A percentile compares a stretch with the other conserved stretches of the same genome.
Evolutionary conservation across 2,113 vertebrate species (phyloP).

Genomic region (Polypterus bichir): DNA sequence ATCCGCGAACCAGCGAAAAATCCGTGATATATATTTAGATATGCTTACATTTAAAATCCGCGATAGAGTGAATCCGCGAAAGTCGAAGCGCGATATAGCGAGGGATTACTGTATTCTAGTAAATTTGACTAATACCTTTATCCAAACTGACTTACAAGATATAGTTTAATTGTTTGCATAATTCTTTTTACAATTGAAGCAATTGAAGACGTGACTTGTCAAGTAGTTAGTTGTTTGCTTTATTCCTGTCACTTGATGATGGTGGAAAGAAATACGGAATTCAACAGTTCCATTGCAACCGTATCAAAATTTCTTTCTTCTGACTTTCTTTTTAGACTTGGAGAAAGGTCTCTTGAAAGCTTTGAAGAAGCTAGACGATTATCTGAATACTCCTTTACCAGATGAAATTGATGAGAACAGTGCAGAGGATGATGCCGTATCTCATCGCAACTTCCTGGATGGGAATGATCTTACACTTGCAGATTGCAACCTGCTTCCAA

Average conservation of each 20-base stretch:
- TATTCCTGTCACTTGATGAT: neutral
- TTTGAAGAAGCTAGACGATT: constrained; percentile 65
- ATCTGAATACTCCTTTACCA: constrained; percentile 59
- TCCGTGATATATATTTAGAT: no score
- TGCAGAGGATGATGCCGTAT: constrained; percentile 61
- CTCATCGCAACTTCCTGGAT: constrained; percentile 71
- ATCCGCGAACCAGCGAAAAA: no score
- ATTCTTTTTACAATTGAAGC: no score
- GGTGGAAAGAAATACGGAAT: neutral
- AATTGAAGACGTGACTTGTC: no score
- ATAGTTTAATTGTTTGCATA: no score
- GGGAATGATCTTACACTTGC: constrained; percentile 70
- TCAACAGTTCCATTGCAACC: neutral
- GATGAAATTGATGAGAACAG: constrained; percentile 80
- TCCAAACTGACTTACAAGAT: no score
- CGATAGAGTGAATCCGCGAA: no score
- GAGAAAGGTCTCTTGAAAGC: constrained; percentile 79
- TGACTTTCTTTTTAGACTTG: constrained; percentile 43
- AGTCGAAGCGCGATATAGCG: no score
- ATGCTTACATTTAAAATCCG: no score
- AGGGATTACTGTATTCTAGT: no score
- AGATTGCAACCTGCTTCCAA: constrained; percentile 81
- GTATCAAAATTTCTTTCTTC: neutral
- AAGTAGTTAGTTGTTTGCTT: neutral
- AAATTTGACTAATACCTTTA: no score